Evolutionary conservation across 2,113 vertebrate species (phyloP), one percentile per base, ranked within the genome.

Genomic region (Lamprotornis superbus): DNA sequence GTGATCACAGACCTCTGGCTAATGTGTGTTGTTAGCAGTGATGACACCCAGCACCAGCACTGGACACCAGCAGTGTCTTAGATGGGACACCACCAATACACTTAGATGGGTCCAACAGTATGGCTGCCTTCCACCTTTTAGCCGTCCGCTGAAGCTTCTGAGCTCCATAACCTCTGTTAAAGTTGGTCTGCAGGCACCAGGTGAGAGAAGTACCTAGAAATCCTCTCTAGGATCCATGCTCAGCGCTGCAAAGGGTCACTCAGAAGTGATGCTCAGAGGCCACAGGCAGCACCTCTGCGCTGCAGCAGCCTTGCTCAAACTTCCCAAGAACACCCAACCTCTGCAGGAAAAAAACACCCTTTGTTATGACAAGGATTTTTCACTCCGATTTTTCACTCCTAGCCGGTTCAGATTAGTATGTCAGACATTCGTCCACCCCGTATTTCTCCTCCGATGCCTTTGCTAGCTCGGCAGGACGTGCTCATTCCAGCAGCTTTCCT

Each of bases 401-500:
- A 6, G 21, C 15, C 28, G 5, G 13, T 23, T 49, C 28, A 61
- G 24, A 35, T 2, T 21, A 7, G 40, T 15, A 7, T 14, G 47
- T 33, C 61, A 67, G 57, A 37, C 67, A 25, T 5, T 31, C 39
- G 6, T 37, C 60, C 21, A 3, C 6, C 27, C 25, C 25, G 3
- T 30, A 9, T 35, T 70, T 44, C 42, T 52, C 44, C 39, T 47
- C 27, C 11, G 28, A 19, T 10, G 77, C 19, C 24, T 46, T 30
- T 24, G 44, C 10, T 1, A 5, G 0, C 31, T 18, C 10, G 33
- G 31, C 47, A 4, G 20, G 55, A 9, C 11, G 28, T 0, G 37
- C 5, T 28, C 35, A 1, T 12, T 18, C 22, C 64, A 49, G 33
- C 65, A 5, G n/a, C 3, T 67, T 25, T 16, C 28, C 12, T 1